Base-by-base conservation (phyloP, 1,140 invertebrate genomes). In the Orchestia grillus region DNA sequence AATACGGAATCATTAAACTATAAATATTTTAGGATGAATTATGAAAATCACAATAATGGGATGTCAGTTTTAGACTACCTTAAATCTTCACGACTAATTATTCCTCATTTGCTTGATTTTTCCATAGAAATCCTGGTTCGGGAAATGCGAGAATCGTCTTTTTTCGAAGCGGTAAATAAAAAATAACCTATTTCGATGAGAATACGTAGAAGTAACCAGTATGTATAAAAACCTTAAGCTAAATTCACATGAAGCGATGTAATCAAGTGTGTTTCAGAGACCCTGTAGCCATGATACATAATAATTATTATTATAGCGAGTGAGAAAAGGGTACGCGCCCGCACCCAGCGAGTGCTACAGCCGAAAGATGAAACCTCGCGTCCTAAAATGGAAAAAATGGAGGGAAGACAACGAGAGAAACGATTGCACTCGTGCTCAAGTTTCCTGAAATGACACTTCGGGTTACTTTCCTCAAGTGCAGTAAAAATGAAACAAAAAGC, bases 191-290 rank as follows among this genome's bases (percentile, higher is more conserved):
- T 77, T 77, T 77, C 36, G 15, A 23, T 77, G 62, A 77, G 62
- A 77, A 77, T 77, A 77, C 62, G 62, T 36, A 77, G 62, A 53
- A 77, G 62, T 77, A 23, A 77, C 62, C 62, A 15, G 62, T 77
- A 77, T 77, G 62, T 77, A 77, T 77, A 77, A 77, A 36, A 77
- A 8, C 62, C 36, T 77, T 19, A 77, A 28, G 1, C 36, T 19
- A 77, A 77, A 77, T 28, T 15, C 62, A 77, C 62, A 77, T 77
- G 28, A 77, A 77, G 28, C 28, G 62, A 77, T 77, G 62, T 77
- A 77, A 77, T 44, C 11, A 90, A 42, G n/a, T 90, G 88, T 90
- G 88, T 90, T 90, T 90, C 88, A 44, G 43, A 90, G 88, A 90
- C 88, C 88, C 88, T 90, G 88, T 90, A 42, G 41, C 43, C 43